phyloP scores from a whole-genome alignment of 2,888 invertebrate genomes.

The Drosophila monieri region DNA sequence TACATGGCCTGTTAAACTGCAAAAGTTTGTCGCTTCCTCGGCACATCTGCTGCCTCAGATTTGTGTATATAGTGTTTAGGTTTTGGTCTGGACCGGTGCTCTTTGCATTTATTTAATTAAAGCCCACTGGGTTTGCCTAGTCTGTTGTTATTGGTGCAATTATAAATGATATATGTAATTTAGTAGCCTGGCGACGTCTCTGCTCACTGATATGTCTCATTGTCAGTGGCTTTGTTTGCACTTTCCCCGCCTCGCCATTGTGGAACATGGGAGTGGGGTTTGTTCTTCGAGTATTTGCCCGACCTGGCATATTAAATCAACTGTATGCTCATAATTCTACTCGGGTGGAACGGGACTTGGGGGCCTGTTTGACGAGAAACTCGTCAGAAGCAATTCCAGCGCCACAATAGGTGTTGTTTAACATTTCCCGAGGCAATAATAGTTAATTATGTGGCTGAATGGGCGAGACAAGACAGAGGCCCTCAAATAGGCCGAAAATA shows the following conservation, averaged over 20 bases:
- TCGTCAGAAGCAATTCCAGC: constrained; percentile 12
- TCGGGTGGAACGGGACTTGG: constrained; percentile 20
- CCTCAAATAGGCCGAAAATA: constrained; percentile 35
- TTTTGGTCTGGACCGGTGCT: constrained; percentile 16
- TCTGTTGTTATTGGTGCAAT: constrained; percentile 55
- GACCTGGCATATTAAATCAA: constrained; percentile 35
- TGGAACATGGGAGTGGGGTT: constrained; percentile 3
- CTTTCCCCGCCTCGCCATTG: constrained; percentile 3
- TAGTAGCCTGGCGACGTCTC: constrained; percentile 35
- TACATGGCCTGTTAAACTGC: constrained; percentile 44
- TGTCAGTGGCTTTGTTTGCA: constrained; percentile 24
- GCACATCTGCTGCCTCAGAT: constrained; percentile 41
- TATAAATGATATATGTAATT: constrained; percentile 76
- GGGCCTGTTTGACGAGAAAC: constrained; percentile 18
- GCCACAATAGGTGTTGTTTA: constrained; percentile 29
- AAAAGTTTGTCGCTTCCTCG: constrained; percentile 39
- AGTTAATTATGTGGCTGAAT: constrained; percentile 34
- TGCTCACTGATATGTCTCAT: constrained; percentile 11
- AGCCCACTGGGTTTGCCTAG: constrained; percentile 33
- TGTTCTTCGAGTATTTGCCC: constrained; percentile 13
- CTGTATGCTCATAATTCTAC: constrained; percentile 14
- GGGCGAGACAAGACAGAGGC: constrained; percentile 2
- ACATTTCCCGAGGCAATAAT: constrained; percentile 24
- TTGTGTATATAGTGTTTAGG: constrained; percentile 23
- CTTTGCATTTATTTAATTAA: constrained; percentile 64